Percentiles rank a stretch among this genome's conserved stretches.
Evolutionary conservation across 1,140 invertebrate genomes (phyloP).

Genomic region (Chrysoperla carnea): DNA sequence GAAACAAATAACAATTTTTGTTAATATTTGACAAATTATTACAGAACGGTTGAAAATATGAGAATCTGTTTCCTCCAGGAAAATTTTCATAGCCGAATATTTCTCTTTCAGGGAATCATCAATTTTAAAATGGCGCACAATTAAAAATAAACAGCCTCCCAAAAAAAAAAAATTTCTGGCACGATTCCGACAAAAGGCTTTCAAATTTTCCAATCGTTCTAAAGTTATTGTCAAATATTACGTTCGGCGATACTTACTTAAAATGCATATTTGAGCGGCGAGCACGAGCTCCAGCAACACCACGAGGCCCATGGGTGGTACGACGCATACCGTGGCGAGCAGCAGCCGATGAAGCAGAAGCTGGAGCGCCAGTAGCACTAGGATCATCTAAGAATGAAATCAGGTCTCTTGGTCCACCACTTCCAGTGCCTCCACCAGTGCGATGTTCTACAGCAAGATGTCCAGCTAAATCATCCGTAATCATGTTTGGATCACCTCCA

Average conservation of each 20-base stretch:
- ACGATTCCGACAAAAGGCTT: too few species aligned
- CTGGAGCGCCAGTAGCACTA: slow-evolving; percentile 34
- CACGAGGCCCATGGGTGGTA: slow-evolving; percentile 52
- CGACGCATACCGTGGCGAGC: slow-evolving; percentile 54
- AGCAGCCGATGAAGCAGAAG: slow-evolving; percentile 14
- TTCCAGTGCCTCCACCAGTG: background rate
- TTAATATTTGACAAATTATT: too few species aligned
- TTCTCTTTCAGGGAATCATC: too few species aligned
- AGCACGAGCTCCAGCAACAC: slow-evolving; percentile 30
- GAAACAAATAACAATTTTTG: slow-evolving; percentile 15
- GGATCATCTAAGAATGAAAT: slow-evolving; percentile 84
- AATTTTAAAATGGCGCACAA: too few species aligned
- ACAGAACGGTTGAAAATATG: too few species aligned
- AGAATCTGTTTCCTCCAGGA: too few species aligned
- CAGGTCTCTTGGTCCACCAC: slow-evolving; percentile 61
- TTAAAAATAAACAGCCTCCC: too few species aligned
- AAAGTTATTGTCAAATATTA: too few species aligned
- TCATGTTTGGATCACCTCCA: slow-evolving; percentile 90
- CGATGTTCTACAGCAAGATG: slow-evolving; percentile 91
- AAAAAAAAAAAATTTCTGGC: too few species aligned
- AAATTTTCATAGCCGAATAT: too few species aligned
- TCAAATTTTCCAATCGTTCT: too few species aligned
- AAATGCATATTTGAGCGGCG: slow-evolving; percentile 83
- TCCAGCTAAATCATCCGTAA: slow-evolving; percentile 93
- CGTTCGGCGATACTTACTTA: slow-evolving; percentile 35